These are phyloP conservation scores for Scaptomyza reducta DNA, from an alignment of 2,888 invertebrate genomes.

Conservation along the genomic window DNA sequence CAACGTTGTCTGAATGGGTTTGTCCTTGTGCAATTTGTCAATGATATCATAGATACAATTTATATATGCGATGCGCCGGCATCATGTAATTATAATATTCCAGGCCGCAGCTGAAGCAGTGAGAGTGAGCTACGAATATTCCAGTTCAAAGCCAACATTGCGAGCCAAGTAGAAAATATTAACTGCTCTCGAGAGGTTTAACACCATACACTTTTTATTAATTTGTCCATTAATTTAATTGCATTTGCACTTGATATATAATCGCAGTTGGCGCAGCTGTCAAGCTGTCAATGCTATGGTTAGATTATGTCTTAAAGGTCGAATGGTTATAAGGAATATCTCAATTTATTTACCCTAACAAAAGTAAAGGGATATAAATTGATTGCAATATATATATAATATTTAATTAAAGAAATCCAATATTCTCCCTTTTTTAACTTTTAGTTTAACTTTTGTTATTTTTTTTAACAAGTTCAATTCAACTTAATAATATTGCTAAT, in stretches of 20 bases:
- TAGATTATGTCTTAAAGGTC: neutral
- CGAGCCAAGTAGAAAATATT: neutral
- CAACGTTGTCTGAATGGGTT: neutral
- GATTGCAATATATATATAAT: too few species aligned
- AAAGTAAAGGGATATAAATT: too few species aligned
- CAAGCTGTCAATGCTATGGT: neutral
- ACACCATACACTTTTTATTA: neutral
- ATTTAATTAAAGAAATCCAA: too few species aligned
- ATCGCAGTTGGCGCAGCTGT: neutral
- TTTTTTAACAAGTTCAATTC: too few species aligned
- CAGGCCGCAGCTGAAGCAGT: conserved; percentile 1
- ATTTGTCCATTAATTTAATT: conserved; percentile 8
- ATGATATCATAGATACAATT: too few species aligned
- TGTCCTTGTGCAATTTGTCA: neutral
- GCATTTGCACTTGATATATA: too few species aligned
- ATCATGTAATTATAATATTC: too few species aligned
- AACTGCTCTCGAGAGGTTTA: conserved; percentile 8
- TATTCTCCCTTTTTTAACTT: too few species aligned
- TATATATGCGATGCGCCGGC: neutral
- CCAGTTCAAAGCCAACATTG: conserved; percentile 23
- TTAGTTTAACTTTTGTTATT: too few species aligned
- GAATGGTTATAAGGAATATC: neutral
- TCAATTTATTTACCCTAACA: too few species aligned
- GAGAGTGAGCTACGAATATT: neutral
- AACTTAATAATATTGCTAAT: too few species aligned